Conservation (phyloP, 1,140 invertebrate genomes). For the Pseudomyrmex gracilis region DNA sequence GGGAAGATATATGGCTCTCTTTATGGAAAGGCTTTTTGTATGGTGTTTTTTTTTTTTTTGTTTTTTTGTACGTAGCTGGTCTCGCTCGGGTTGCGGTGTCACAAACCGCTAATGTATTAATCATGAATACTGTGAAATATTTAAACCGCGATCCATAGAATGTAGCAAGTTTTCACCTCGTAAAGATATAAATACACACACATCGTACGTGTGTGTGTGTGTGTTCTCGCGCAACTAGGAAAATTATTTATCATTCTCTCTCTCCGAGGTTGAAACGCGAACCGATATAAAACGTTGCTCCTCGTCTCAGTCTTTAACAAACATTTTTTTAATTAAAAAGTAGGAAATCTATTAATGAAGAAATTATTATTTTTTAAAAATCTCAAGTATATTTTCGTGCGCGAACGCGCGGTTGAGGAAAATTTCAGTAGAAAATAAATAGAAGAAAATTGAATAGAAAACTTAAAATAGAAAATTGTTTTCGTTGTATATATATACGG, state of each 20-base stretch:
- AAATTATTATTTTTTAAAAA: too few species aligned
- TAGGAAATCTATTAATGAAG: too few species aligned
- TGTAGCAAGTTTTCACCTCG: background rate
- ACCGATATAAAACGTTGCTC: background rate
- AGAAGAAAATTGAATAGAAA: too few species aligned
- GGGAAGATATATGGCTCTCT: slow-evolving; percentile 43
- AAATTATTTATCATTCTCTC: background rate
- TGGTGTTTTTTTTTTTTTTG: slow-evolving; percentile 37
- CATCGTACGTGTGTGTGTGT: too few species aligned
- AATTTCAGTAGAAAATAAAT: too few species aligned
- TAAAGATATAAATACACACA: background rate
- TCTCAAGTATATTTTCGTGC: too few species aligned
- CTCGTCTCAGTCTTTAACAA: background rate
- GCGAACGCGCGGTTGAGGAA: too few species aligned
- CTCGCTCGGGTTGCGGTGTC: background rate
- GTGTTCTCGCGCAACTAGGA: background rate
- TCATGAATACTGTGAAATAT: background rate
- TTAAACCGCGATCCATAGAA: slow-evolving; percentile 5
- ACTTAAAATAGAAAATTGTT: too few species aligned
- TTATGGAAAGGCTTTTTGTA: slow-evolving; percentile 46
- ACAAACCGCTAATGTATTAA: slow-evolving; percentile 20
- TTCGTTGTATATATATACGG: too few species aligned
- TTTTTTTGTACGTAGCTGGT: slow-evolving; percentile 20
- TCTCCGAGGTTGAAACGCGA: background rate
- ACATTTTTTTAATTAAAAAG: background rate